Conservation (phyloP, 2,797 vertebrate species). For the Threskiornis aethiopicus region DNA sequence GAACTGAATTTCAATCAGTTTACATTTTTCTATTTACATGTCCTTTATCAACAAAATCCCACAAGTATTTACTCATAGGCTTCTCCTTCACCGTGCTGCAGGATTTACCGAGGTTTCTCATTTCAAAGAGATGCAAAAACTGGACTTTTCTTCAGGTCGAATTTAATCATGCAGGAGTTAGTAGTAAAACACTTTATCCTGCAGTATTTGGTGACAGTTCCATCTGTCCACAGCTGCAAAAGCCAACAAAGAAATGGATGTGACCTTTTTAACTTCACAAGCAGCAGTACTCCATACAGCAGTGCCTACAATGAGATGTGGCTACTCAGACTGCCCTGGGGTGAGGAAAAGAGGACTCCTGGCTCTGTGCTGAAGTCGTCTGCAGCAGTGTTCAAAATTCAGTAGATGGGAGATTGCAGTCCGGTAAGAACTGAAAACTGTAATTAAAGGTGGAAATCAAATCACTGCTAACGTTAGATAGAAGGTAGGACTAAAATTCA, state of each 20-base stretch:
- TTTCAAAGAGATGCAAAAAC: not conserved
- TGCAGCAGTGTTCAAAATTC: not conserved
- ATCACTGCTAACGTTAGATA: not conserved
- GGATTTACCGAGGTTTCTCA: not conserved
- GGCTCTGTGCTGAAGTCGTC: not conserved
- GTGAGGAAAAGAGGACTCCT: not conserved
- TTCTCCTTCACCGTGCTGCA: not conserved
- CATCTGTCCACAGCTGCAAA: not conserved
- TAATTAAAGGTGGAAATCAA: not conserved
- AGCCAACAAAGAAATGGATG: not conserved
- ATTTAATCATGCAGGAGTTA: not conserved
- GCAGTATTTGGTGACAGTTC: not conserved
- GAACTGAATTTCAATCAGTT: not conserved
- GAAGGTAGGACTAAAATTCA: not conserved
- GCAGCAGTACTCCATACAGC: not conserved
- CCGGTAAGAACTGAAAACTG: not conserved
- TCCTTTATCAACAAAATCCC: not conserved
- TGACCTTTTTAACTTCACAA: not conserved
- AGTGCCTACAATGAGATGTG: not conserved
- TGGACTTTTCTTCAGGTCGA: not conserved
- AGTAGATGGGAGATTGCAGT: not conserved
- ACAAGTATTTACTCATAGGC: not conserved
- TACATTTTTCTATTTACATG: not conserved
- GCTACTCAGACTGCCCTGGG: not conserved
- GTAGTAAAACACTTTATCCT: not conserved